Base-by-base conservation (phyloP, 2,888 invertebrate species). In the Ochropleura plecta region DNA sequence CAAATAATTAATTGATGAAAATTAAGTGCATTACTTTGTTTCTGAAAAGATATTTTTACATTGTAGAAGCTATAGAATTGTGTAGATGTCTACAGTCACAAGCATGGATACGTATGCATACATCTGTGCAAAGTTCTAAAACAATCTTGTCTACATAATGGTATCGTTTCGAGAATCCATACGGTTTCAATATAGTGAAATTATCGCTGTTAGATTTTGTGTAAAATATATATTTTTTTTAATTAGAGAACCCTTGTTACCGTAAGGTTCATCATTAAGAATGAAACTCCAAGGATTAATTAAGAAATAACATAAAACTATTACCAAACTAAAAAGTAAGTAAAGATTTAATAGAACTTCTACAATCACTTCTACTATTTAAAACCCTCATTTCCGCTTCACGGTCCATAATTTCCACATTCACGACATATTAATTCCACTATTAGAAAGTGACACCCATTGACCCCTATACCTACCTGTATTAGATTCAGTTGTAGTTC, bases 391-490 rank as follows among this genome's bases (percentile, higher is more conserved):
- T 46, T 40, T 64, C 40, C 18, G 51, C 55, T 46, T 51, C 10
- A 42, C 10, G 55, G 14, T 60, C 49, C 5, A 55, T 10, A 8
- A 30, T 62, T 68, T 42, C 42, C 16, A 66, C 42, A 51, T n/a
- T 20, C n/a, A 60, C 60, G 40, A 46, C 20, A 30, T 49, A 46
- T 40, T 7, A 51, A 67, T 42, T 71, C 57, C n/a, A 75, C 57
- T 30, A 53, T 60, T 64, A 79, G 64, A 70, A 60, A 70, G 83
- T 53, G 65, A n/a, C 57, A 70, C 51, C 51, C 18, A 53, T 48
- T 75, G 73, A 78, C 81, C 87, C 81, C 71, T 59, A 48, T 46
- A 46, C 30, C 1, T 30, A 60, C n/a, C 51, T 57, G 51, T 12
- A 67, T 63, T 57, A 74, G 40, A 72, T 70, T 66, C 68, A 78